These are phyloP conservation scores for Spialia ferax DNA, from an alignment of 2,888 invertebrate genomes.

Conservation along the genomic window DNA sequence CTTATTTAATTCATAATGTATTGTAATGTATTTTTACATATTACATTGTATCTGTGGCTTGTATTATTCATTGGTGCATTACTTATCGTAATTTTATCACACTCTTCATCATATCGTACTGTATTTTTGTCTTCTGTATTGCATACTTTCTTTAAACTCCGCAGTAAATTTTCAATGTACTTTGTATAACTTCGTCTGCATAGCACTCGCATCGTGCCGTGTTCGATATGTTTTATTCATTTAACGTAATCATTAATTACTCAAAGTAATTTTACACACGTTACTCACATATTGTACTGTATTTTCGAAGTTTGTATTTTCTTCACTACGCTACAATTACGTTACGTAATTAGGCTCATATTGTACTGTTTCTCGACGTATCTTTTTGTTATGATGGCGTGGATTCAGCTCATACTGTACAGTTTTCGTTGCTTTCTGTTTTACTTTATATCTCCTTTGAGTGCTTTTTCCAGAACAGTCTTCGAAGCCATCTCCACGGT, in stretches of 20 bases:
- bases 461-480: conserved; percentile 69
- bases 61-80: not conserved
- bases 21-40: not conserved
- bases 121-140: not conserved
- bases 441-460: conserved; percentile 71
- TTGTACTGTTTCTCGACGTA: conserved; percentile 26
- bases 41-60: not conserved
- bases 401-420: not conserved
- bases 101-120: not conserved
- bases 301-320: conserved; percentile 10
- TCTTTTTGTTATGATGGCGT: not conserved
- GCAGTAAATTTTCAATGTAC: conserved; percentile 1
- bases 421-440: not conserved
- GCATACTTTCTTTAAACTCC: not conserved
- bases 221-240: not conserved
- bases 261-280: not conserved
- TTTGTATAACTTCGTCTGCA: conserved; percentile 7
- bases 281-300: conserved; percentile 17
- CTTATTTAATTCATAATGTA: not conserved
- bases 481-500: conserved; percentile 82
- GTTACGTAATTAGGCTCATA: conserved; percentile 12
- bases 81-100: not conserved
- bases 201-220: conserved; percentile 3
- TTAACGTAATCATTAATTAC: conserved; percentile 5
- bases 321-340: not conserved